These are phyloP conservation scores for Setipinna tenuifilis DNA, from an alignment of 2,797 vertebrate species.

Conservation along the genomic window DNA sequence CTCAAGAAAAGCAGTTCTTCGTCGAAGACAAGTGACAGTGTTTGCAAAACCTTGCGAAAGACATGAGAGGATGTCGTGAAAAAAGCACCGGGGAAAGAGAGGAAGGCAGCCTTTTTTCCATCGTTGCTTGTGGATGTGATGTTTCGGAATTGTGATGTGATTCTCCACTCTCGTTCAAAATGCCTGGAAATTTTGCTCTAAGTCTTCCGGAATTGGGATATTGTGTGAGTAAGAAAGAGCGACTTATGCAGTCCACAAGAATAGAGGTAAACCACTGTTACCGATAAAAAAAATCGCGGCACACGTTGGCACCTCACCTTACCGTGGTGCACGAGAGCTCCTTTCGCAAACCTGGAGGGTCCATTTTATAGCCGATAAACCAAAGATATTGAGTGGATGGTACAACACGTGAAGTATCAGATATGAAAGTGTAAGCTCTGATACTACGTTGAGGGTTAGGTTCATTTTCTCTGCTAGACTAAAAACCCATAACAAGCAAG, in stretches of 20 bases:
- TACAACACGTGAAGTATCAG: background rate
- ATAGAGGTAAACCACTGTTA: background rate
- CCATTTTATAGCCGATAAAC: background rate
- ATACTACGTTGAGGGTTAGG: background rate
- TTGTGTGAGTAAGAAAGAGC: slow-evolving; percentile 3
- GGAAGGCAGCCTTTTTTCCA: background rate
- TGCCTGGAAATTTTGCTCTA: background rate
- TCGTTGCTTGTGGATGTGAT: background rate
- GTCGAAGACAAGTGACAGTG: background rate
- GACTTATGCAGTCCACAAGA: background rate
- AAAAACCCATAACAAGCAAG: background rate
- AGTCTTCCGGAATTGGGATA: background rate
- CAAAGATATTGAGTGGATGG: background rate
- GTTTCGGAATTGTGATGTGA: background rate
- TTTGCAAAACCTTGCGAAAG: background rate
- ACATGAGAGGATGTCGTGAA: slow-evolving; percentile 5
- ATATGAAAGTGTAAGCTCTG: background rate
- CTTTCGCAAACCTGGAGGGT: slow-evolving; percentile 18
- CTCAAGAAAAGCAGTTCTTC: background rate
- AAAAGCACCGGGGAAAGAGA: slow-evolving; percentile 1
- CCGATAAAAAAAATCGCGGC: slow-evolving; percentile 3
- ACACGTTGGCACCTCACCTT: background rate
- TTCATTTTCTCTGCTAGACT: background rate
- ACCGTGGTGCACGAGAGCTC: background rate
- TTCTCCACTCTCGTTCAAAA: background rate